These are phyloP conservation scores for Channa maculata DNA, from an alignment of 2,113 vertebrate species.

Conservation along the genomic window DNA sequence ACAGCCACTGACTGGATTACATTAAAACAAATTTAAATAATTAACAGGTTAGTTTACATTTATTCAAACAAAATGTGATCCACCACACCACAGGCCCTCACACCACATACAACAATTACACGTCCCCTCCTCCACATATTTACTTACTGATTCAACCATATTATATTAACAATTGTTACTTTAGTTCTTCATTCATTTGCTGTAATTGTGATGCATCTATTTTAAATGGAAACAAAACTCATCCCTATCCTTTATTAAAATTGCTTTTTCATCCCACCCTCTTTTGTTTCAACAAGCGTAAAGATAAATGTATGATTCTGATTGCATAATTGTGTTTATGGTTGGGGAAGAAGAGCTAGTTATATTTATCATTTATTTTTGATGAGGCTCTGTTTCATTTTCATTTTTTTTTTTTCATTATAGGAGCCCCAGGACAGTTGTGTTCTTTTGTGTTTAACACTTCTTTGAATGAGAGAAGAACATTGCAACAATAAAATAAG, in stretches of 20 bases:
- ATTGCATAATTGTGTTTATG: conserved; percentile 39
- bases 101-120: background rate
- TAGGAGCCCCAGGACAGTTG: conserved; percentile 15
- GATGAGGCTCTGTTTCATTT: conserved; percentile 36
- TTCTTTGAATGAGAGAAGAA: conserved; percentile 2
- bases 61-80: no score
- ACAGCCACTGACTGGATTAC: no score
- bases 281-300: conserved; percentile 1
- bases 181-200: background rate
- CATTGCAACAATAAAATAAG: background rate
- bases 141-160: background rate
- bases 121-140: background rate
- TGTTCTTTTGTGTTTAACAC: conserved; percentile 25
- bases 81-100: no score
- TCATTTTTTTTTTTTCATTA: conserved; percentile 50
- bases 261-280: conserved; percentile 17
- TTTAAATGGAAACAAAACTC: conserved; percentile 8
- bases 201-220: background rate
- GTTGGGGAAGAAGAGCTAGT: conserved; percentile 24
- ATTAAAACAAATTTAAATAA: no score
- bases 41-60: no score
- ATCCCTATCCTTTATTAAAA: conserved; percentile 4
- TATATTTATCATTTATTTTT: conserved; percentile 51
- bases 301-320: conserved; percentile 26
- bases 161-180: background rate